Base-by-base conservation (phyloP, 1,140 invertebrate species). In the Solenopsis invicta region DNA sequence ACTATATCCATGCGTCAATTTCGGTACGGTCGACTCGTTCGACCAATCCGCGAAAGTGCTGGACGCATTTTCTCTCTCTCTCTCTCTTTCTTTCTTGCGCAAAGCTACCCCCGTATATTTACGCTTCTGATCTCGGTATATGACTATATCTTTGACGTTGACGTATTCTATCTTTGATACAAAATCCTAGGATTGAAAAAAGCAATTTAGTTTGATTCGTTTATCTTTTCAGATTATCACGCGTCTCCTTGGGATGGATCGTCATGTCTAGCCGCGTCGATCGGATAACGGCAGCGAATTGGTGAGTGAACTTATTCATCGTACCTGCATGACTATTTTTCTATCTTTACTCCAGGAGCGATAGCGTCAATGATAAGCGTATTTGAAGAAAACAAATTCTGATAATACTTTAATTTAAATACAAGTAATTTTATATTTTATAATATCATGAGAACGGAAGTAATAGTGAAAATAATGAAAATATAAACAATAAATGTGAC, bases 191-290 rank as follows among this genome's bases (percentile, higher is more conserved):
- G 56, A 50, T 74, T 61, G 24, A 84, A 84, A 62, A 24, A 62
- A 84, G 24, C 41, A 72, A 82, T 74, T 41, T 24, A 74, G 62
- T 84, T 74, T 72, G 52, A 61, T 61, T 61, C 24, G 13, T 16
- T 50, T 81, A 56, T 81, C 18, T 82, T 84, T 74, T 84, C 80
- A 62, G 54, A 84, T 82, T 48, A 61, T 59, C 37, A 18, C n/a
- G n/a, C 34, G 48, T 37, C 34, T 52, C 4, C 1, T 16, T 18
- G 13, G 45, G 1, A 64, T 16, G 6, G 41, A n/a, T 8, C 9
- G 9, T 13, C n/a, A n/a, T n/a, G n/a, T n/a, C n/a, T n/a, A n/a
- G n/a, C n/a, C 9, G 41, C 71, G 71, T 16, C 45, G 62, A 69
- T 80, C 29, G 61, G 24, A 41, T 52, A 8, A 37, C 4, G 29